These are phyloP conservation scores for Ptychochromis oligacanthus DNA, from an alignment of 2,113 vertebrate species.

Conservation along the genomic window DNA sequence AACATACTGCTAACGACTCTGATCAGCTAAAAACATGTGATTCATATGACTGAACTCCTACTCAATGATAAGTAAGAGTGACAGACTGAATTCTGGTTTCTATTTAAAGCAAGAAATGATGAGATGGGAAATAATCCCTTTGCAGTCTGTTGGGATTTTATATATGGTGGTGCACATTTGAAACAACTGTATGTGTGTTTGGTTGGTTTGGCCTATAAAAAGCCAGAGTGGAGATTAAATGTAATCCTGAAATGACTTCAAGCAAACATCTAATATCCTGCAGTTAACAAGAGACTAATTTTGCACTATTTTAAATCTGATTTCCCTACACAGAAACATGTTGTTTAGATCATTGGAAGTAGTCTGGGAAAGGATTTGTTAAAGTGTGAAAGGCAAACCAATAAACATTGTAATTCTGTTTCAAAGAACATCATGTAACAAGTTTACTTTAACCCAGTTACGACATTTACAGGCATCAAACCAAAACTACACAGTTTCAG, in stretches of 20 bases:
- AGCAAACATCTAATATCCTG: background rate
- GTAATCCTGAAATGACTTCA: background rate
- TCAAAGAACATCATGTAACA: background rate
- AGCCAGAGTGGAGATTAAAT: background rate
- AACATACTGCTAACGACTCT: background rate
- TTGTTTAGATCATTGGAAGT: background rate
- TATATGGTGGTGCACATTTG: background rate
- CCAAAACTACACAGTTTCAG: background rate
- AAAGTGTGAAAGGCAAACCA: background rate
- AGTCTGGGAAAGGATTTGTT: background rate
- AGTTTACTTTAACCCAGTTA: conserved; percentile 3
- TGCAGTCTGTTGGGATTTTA: background rate
- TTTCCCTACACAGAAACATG: no score
- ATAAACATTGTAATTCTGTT: background rate
- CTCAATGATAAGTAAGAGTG: background rate
- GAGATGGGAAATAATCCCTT: background rate
- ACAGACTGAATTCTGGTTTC: background rate
- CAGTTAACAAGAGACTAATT: background rate
- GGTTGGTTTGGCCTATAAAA: background rate
- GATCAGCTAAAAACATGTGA: no score
- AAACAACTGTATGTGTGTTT: background rate
- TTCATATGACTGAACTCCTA: background rate
- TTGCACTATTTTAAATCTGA: background rate
- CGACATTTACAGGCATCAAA: background rate
- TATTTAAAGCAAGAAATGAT: background rate